These are phyloP conservation scores for Cyprinodon diabolis DNA, from an alignment of 2,797 vertebrate species.

Conservation along the genomic window DNA sequence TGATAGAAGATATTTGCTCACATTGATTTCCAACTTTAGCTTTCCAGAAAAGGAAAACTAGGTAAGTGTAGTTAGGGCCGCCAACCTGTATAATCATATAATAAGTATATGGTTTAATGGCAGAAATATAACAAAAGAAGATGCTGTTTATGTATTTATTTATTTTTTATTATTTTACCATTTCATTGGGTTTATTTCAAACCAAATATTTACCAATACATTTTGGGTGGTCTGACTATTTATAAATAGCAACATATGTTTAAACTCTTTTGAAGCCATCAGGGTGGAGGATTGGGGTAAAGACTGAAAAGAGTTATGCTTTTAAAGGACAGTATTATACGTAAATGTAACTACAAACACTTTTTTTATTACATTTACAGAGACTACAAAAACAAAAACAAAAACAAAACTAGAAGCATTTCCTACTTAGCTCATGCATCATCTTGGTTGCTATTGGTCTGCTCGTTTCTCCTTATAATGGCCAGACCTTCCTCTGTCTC, in stretches of 20 bases:
- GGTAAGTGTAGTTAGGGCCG: too few species aligned
- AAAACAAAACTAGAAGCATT: too few species aligned
- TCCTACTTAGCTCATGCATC: too few species aligned
- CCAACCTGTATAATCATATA: too few species aligned
- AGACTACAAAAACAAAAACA: neutral
- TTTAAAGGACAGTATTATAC: neutral
- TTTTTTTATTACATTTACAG: neutral
- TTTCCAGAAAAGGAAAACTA: neutral
- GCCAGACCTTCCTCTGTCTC: neutral
- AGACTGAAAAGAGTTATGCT: neutral
- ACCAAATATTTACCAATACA: neutral
- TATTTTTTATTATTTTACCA: neutral
- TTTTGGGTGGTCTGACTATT: too few species aligned
- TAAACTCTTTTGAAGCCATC: neutral
- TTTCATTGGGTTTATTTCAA: neutral
- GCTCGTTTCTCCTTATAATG: neutral
- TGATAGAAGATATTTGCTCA: neutral
- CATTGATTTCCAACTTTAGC: neutral
- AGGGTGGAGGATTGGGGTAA: neutral
- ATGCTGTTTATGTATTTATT: neutral
- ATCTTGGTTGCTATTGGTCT: neutral
- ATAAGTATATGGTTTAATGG: neutral
- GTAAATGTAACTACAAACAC: neutral
- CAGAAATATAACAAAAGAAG: neutral
- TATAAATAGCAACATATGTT: neutral